Conservation (phyloP, 2,888 invertebrate genomes). For the Drosophila vallismaia region DNA sequence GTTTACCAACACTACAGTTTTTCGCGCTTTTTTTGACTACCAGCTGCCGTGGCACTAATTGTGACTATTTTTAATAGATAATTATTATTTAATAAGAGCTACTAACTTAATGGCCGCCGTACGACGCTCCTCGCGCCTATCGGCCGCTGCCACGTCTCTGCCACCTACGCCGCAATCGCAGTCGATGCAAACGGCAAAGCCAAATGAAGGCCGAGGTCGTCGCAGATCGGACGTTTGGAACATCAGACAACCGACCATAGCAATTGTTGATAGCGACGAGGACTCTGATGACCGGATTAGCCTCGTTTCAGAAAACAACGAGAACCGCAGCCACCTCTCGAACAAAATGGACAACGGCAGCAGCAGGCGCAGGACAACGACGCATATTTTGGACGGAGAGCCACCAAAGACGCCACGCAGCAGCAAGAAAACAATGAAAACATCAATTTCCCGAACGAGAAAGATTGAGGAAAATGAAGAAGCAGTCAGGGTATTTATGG, state of each 20-base stretch:
- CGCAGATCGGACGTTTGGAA: conserved; percentile 69
- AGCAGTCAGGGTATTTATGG: conserved; percentile 17
- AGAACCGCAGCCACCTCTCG: conserved; percentile 73
- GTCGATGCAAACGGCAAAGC: conserved; percentile 7
- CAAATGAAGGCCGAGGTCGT: conserved; percentile 50
- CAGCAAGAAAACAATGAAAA: conserved; percentile 57
- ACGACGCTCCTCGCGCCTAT: conserved; percentile 80
- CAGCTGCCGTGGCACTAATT: conserved; percentile 24
- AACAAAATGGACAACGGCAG: conserved; percentile 71
- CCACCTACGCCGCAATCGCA: conserved; percentile 47
- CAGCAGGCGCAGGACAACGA: conserved; percentile 15
- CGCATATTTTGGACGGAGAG: conserved; percentile 26
- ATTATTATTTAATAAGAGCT: conserved; percentile 10
- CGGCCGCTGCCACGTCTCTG: conserved; percentile 49
- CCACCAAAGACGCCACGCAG: conserved; percentile 75
- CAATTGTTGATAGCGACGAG: conserved; percentile 52
- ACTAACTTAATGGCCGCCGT: conserved; percentile 73
- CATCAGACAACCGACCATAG: conserved; percentile 60
- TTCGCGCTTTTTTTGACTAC: conserved; percentile 58
- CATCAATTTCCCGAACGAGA: conserved; percentile 25
- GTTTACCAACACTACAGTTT: neutral
- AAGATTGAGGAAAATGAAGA: conserved; percentile 37
- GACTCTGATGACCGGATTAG: conserved; percentile 60
- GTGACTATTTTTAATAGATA: conserved; percentile 4
- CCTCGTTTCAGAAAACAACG: conserved; percentile 75